Evolutionary conservation across 2,113 vertebrate species (phyloP).

Genomic region (Ondatra zibethicus): DNA sequence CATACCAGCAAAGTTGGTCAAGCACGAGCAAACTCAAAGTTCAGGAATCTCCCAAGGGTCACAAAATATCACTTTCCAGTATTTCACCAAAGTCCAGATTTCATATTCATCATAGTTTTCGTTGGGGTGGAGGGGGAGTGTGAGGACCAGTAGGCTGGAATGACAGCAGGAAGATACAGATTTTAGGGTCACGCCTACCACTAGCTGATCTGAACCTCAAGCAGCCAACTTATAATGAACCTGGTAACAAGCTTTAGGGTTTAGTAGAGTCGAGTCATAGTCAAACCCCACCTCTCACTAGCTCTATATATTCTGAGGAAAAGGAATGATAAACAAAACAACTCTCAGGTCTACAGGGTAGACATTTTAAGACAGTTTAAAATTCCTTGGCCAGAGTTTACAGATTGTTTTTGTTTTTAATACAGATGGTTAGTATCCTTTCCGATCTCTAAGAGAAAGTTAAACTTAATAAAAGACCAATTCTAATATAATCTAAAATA

Average conservation of each 20-base stretch:
- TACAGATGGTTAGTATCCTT: slow-evolving; percentile 5
- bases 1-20: slow-evolving; percentile 5
- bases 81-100: slow-evolving; percentile 2
- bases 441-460: background rate
- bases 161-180: background rate
- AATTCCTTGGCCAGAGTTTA: slow-evolving; percentile 32
- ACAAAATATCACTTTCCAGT: slow-evolving; percentile 8
- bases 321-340: background rate
- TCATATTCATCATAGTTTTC: background rate
- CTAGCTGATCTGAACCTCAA: background rate
- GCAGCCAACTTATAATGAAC: background rate
- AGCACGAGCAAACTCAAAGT: background rate
- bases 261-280: background rate
- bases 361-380: slow-evolving; percentile 24
- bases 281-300: background rate
- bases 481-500: slow-evolving; percentile 14
- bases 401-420: background rate
- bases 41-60: background rate
- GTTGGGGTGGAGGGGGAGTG: too few relatives aligned
- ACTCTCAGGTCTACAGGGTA: background rate
- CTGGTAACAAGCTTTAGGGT: background rate
- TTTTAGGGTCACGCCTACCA: background rate
- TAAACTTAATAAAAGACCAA: background rate
- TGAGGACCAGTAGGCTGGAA: background rate
- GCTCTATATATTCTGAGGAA: background rate